Evolutionary conservation across 2,888 invertebrate species (phyloP), one percentile per base, ranked within the genome.

Genomic region (Lamellibrachia satsuma): DNA sequence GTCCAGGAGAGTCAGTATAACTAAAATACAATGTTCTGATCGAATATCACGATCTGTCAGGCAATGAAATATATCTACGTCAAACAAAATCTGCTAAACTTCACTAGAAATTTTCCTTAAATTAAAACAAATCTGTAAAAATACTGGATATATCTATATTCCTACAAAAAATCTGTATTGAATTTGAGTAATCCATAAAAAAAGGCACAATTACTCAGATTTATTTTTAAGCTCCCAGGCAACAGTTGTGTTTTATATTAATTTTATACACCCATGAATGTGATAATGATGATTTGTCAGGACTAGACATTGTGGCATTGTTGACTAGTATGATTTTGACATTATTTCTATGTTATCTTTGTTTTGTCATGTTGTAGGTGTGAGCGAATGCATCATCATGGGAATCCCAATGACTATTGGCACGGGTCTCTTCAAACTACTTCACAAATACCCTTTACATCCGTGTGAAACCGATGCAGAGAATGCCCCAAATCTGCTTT

Each of bases 311-410:
- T 75, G 75, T 75, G 75, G 75, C n/a, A n/a, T 75, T 75, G 75
- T 22, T 22, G 15, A 22, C 22, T 22, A 15, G 4, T 39, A 39
- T 39, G 39, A 39, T 22, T 60, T 9, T 3, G 9, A 60, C 60
- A 60, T 15, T 22, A n/a, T 15, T 11, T 22, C 75, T 75, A n/a
- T 60, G 60, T 9, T 55, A 55, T 9, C 7, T 1, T 55, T 1
- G 9, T 55, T 9, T 9, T 39, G 39, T 55, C 55, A 7, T 55
- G 8, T 75, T 75, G 75, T 94, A 96, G 96, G 99, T 9, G 99
- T 99, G 55, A 99, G 99, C 22, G 99, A 99, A 97, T 99, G 99
- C 95, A 99, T 99, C 94, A 99, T 99, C 94, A 98, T 99, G 97
- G 99, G 99, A 11, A 98, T 98, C 96, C 99, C 99, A 2, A 98